A percentile compares a stretch with the other conserved stretches of the same genome.
These are phyloP conservation scores for Lagopus leucura DNA, from an alignment of 2,113 vertebrate species.

Conservation along the genomic window DNA sequence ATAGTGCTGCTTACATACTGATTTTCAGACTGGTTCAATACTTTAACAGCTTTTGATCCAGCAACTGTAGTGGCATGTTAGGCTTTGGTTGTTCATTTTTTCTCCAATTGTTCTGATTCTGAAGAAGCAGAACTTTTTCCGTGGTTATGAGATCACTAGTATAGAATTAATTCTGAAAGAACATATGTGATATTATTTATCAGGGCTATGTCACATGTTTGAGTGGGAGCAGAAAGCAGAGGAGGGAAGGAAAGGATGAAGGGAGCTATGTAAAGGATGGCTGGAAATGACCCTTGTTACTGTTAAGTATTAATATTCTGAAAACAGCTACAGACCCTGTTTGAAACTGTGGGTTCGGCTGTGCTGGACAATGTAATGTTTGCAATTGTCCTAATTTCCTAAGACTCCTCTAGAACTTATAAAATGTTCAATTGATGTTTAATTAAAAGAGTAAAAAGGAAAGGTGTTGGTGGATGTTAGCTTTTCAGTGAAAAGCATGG, in stretches of 20 bases:
- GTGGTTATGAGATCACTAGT: fast-evolving
- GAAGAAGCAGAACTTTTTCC: background rate
- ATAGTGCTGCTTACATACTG: fast-evolving
- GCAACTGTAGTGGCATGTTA: background rate
- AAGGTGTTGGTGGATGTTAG: background rate
- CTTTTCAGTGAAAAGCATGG: background rate
- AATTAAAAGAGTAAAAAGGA: background rate
- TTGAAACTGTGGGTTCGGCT: background rate
- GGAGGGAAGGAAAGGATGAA: background rate
- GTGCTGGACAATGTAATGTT: background rate
- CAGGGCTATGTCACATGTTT: background rate
- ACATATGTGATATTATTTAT: background rate
- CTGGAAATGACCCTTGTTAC: background rate
- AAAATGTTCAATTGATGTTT: background rate
- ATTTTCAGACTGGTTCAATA: background rate
- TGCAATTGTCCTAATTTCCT: background rate
- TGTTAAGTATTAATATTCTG: background rate
- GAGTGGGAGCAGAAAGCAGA: background rate
- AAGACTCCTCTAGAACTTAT: background rate
- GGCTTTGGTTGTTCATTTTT: background rate
- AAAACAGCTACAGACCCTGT: background rate
- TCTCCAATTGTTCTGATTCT: fast-evolving
- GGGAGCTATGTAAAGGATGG: background rate
- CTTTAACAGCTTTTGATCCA: background rate
- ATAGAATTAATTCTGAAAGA: background rate